Percentiles rank a stretch among this genome's conserved stretches.
phyloP scores from a whole-genome alignment of 2,888 invertebrate genomes.

The Pachliopta kotzebuea region DNA sequence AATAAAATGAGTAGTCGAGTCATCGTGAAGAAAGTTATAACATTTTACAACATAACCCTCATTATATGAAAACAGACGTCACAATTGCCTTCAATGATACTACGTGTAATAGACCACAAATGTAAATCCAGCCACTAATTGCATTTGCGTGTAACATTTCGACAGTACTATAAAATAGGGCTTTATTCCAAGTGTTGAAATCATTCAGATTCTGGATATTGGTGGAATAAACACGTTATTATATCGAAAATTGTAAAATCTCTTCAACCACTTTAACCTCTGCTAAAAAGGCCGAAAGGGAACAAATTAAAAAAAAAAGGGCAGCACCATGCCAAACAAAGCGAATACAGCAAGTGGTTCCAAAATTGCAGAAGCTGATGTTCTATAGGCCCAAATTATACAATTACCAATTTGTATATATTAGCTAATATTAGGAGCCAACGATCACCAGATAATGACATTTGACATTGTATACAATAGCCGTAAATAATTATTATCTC shows the following conservation, averaged over 20 bases:
- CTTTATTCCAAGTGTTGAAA: not conserved
- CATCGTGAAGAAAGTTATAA: too few relatives aligned
- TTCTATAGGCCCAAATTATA: not conserved
- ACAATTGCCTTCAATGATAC: not conserved
- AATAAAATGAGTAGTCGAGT: too few relatives aligned
- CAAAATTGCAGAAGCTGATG: not conserved
- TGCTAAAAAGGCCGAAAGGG: too few relatives aligned
- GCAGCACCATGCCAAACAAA: too few relatives aligned
- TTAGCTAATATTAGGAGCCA: not conserved
- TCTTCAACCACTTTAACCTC: too few relatives aligned
- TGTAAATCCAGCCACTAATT: conserved; percentile 11
- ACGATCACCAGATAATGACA: not conserved
- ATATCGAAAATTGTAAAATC: too few relatives aligned
- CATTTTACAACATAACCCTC: not conserved
- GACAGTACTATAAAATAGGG: not conserved
- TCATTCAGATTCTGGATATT: conserved; percentile 1
- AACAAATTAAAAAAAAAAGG: too few relatives aligned
- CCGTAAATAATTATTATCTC: not conserved
- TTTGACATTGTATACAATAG: not conserved
- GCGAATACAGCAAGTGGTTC: too few relatives aligned
- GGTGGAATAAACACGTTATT: not conserved
- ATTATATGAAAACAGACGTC: not conserved
- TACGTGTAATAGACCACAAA: not conserved
- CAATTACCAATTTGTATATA: not conserved
- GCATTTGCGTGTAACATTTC: conserved; percentile 10